A percentile compares a stretch with the other conserved stretches of the same genome.
phyloP scores from a whole-genome alignment of 2,113 vertebrate genomes.

The Ophthalmolycus amberensis region DNA sequence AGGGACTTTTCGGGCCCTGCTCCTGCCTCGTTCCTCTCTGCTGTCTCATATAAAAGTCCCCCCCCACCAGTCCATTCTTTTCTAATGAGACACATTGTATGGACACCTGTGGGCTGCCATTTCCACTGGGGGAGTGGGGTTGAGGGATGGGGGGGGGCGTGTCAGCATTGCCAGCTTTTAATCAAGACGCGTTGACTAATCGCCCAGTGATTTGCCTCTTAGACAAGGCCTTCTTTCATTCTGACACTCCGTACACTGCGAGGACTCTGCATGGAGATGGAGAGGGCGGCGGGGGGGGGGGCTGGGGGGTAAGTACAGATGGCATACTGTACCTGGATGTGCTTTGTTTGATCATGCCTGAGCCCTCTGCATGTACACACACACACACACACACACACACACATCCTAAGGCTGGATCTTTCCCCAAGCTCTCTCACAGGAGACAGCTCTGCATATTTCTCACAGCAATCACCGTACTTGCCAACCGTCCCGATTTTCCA shows the following conservation, averaged over 20 bases:
- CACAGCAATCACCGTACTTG: constrained; percentile 59
- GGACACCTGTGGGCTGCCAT: constrained; percentile 77
- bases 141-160: constrained; percentile 36
- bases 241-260: constrained; percentile 56
- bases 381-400: constrained; percentile 42
- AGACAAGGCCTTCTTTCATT: constrained; percentile 85
- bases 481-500: not conserved
- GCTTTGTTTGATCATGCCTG: constrained; percentile 81
- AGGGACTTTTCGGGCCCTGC: not conserved
- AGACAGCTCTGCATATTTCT: constrained; percentile 75
- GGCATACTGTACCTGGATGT: constrained; percentile 76
- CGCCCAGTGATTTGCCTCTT: constrained; percentile 78
- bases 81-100: constrained; percentile 62
- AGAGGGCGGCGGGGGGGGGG: constrained; percentile 33
- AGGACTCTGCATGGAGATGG: constrained; percentile 34
- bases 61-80: constrained; percentile 29
- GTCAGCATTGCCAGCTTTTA: constrained; percentile 71
- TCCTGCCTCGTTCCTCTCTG: constrained; percentile 21
- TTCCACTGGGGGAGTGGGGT: constrained; percentile 24
- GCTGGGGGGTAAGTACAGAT: constrained; percentile 54
- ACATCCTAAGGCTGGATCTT: constrained; percentile 67
- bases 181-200: constrained; percentile 81
- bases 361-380: constrained; percentile 32
- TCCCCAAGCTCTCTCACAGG: constrained; percentile 44
- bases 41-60: constrained; percentile 56